Percentiles rank a stretch among this genome's conserved stretches.
phyloP scores from a whole-genome alignment of 35 echinoderm and acorn worm species.

The Lytechinus variegatus region DNA sequence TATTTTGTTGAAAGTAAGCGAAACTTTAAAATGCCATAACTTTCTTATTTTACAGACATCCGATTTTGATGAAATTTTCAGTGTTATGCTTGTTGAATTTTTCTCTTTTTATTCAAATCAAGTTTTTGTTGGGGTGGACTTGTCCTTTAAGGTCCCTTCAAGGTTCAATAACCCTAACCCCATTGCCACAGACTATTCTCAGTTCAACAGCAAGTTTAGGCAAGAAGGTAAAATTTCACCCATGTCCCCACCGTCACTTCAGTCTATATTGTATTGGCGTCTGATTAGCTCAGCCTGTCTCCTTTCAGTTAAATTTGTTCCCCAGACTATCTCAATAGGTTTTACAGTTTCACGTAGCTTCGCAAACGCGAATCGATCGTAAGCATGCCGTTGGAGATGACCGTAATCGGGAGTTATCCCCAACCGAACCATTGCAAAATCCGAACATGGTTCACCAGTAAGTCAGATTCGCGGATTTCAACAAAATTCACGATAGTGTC shows the following conservation, averaged over 20 bases:
- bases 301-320: neutral
- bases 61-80: too few relatives aligned
- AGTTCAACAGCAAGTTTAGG: neutral
- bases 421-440: neutral
- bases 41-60: too few relatives aligned
- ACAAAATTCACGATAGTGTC: neutral
- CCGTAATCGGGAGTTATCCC: neutral
- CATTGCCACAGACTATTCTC: neutral
- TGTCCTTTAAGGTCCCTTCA: neutral
- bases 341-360: neutral
- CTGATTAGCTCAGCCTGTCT: neutral
- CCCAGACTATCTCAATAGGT: neutral
- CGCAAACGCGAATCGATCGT: neutral
- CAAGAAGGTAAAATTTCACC: neutral
- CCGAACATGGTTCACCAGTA: neutral
- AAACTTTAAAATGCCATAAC: too few relatives aligned
- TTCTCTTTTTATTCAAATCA: too few relatives aligned
- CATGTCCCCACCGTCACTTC: neutral
- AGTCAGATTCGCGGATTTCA: neutral
- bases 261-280: neutral
- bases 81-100: too few relatives aligned
- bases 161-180: neutral
- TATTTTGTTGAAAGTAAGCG: too few relatives aligned
- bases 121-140: too few relatives aligned
- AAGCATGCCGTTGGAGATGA: neutral